Conservation (phyloP, 2,797 vertebrate species). For the Thamnophis elegans region DNA sequence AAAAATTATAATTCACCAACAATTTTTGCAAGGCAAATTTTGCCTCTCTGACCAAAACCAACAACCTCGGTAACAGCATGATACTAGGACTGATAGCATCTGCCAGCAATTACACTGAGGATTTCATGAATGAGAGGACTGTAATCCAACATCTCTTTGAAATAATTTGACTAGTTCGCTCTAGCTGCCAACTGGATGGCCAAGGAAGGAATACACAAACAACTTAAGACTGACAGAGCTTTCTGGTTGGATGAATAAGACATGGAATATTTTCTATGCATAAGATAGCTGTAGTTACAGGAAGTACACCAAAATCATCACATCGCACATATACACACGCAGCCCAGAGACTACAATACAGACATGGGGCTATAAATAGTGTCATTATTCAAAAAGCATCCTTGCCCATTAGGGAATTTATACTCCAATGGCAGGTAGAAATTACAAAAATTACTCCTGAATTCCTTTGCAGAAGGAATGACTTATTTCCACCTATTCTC, state of each 20-base stretch:
- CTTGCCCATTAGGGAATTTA: background rate
- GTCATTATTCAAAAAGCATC: background rate
- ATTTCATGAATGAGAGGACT: background rate
- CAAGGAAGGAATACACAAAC: background rate
- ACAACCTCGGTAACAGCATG: background rate
- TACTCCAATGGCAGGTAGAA: background rate
- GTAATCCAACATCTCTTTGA: background rate
- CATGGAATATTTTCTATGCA: background rate
- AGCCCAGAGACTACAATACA: background rate
- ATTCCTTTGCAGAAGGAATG: background rate
- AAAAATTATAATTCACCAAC: background rate
- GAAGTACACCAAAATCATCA: background rate
- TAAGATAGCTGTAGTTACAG: background rate
- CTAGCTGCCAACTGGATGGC: background rate
- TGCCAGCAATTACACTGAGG: background rate
- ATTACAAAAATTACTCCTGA: background rate
- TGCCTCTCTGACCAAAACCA: background rate
- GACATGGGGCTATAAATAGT: background rate
- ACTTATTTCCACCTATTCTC: background rate
- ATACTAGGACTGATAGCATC: background rate
- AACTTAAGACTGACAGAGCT: background rate
- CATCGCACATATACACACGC: background rate
- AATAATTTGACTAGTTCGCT: background rate
- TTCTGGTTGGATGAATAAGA: background rate
- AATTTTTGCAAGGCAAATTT: background rate